phyloP scores from a whole-genome alignment of 2,797 vertebrate species.

The Nyctibius grandis region DNA sequence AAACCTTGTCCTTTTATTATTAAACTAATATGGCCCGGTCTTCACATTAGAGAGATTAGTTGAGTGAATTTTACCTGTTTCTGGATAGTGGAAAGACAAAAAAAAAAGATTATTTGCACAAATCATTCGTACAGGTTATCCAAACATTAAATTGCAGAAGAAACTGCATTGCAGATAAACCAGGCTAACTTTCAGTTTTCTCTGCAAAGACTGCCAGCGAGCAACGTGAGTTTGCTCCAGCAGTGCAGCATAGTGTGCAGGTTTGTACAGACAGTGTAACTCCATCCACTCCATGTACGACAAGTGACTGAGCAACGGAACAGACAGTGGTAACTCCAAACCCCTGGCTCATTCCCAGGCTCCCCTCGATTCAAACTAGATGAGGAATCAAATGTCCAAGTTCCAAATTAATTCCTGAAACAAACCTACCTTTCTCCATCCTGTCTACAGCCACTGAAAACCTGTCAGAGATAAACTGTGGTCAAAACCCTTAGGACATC shows the following conservation, averaged over 20 bases:
- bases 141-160: not conserved
- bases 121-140: not conserved
- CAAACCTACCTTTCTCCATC: not conserved
- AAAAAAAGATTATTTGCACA: not conserved
- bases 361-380: not conserved
- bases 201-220: not conserved
- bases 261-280: not conserved
- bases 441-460: not conserved
- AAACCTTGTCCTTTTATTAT: not conserved
- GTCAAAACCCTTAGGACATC: not conserved
- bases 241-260: not conserved
- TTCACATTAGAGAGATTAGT: not conserved
- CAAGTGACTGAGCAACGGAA: not conserved
- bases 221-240: not conserved
- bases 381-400: not conserved
- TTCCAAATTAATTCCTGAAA: not conserved
- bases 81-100: not conserved
- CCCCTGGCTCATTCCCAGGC: not conserved
- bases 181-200: not conserved
- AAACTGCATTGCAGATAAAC: not conserved
- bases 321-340: accelerated
- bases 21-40: accelerated
- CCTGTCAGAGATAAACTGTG: not conserved
- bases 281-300: accelerated
- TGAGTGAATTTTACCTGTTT: not conserved